phyloP scores from a whole-genome alignment of 2,888 invertebrate species.

The Scrobipalpa costella region DNA sequence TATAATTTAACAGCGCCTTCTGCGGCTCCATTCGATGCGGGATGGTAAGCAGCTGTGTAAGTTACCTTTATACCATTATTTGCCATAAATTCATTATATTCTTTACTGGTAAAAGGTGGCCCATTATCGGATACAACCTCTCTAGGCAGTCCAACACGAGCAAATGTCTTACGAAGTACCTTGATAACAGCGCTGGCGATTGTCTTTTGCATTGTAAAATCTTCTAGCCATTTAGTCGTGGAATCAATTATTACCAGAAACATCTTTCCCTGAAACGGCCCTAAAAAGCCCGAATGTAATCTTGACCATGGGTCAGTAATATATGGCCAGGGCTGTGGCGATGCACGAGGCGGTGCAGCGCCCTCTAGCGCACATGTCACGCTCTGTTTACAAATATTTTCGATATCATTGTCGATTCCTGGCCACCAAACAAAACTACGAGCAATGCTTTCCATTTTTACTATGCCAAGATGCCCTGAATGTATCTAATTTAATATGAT shows the following conservation, averaged over 20 bases:
- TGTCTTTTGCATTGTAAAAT: neutral
- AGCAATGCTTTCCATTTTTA: neutral
- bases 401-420: neutral
- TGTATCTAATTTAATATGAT: too few relatives aligned
- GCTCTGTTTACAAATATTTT: neutral
- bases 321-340: too few relatives aligned
- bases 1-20: too few relatives aligned
- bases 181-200: slow-evolving; percentile 5
- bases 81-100: slow-evolving; percentile 4
- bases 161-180: neutral
- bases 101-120: slow-evolving; percentile 14
- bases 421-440: neutral
- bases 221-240: slow-evolving; percentile 3
- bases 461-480: too few relatives aligned
- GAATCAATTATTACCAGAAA: slow-evolving; percentile 9
- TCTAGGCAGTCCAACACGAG: slow-evolving; percentile 12
- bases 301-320: too few relatives aligned
- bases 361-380: slow-evolving; percentile 1
- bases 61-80: slow-evolving; percentile 6
- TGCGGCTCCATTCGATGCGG: too few relatives aligned
- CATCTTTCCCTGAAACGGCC: slow-evolving; percentile 5
- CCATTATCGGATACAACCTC: slow-evolving; percentile 20
- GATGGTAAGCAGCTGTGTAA: too few relatives aligned
- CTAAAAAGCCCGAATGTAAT: slow-evolving; percentile 12
- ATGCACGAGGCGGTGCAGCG: neutral